Percentiles rank a stretch among this genome's conserved stretches.
Conservation (phyloP, 2,888 invertebrate species). For the Sceliomorpha sp. region DNA sequence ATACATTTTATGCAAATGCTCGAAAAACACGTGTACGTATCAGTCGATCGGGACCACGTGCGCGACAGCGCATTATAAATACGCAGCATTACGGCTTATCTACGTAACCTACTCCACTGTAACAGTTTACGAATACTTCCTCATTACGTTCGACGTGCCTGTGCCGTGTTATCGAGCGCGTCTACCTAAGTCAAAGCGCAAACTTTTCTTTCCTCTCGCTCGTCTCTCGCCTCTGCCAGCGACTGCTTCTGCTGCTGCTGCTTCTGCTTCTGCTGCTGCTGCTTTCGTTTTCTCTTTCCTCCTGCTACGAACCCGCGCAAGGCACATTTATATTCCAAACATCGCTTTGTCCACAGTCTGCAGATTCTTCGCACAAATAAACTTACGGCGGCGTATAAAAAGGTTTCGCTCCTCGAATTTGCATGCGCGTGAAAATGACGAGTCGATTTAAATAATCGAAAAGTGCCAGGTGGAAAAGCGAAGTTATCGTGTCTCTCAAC, state of each 20-base stretch:
- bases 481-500: too few relatives aligned
- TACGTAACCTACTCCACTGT: conserved; percentile 76
- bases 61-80: conserved; percentile 36
- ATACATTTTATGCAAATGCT: background rate
- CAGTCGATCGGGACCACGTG: conserved; percentile 18
- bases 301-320: conserved; percentile 30
- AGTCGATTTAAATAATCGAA: too few relatives aligned
- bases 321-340: conserved; percentile 51
- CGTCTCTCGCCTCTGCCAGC: conserved; percentile 20
- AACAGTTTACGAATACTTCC: conserved; percentile 74
- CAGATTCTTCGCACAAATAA: too few relatives aligned
- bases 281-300: conserved; percentile 53
- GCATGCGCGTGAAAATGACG: too few relatives aligned
- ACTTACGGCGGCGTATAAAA: too few relatives aligned
- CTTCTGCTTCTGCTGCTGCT: conserved; percentile 19
- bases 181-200: conserved; percentile 11
- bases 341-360: conserved; percentile 33
- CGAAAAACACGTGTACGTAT: background rate
- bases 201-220: conserved; percentile 5
- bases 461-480: too few relatives aligned
- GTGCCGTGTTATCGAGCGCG: conserved; percentile 39
- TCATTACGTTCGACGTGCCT: conserved; percentile 63
- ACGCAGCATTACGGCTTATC: conserved; percentile 63
- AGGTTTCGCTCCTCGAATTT: too few relatives aligned
- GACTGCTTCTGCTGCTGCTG: conserved; percentile 4